Base-by-base conservation (phyloP, 1,140 invertebrate species). In the Antheraea pernyi region DNA sequence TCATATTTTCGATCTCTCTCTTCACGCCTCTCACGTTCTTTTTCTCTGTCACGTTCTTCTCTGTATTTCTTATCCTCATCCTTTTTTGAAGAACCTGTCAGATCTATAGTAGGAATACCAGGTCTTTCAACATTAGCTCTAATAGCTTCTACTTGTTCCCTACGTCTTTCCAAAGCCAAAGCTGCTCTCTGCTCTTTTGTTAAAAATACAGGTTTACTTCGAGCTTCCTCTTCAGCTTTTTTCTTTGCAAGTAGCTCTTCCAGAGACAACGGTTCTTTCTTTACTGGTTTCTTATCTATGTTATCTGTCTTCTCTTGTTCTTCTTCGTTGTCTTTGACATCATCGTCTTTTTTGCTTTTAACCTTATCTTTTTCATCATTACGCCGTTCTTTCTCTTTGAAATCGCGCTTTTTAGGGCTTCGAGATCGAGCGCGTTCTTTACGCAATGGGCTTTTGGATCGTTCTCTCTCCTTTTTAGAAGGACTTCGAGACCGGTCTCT, bases 211-310 rank as follows among this genome's bases (percentile, higher is more conserved):
- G 99, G 99, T 93, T 99, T 99, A 69, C 96, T 96, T 59, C 96
- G 95, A 22, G 97, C 97, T 78, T 97, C 97, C 91, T 99, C 98
- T 88, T 99, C 98, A 4, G 97, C 97, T 88, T 99, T 99, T 83
- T 99, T 99, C 85, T 99, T 99, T 0, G 98, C 96, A 19, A 99
- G 89, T 42, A 99, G 85, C 90, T 99, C 99, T 91, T 99, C 99
- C 19, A 99, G 93, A 59, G 98, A 99, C 6, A 99, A 91, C 0
- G 99, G 99, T 86, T 98, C 98, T 70, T 95, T 96, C 88, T 97
- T 98, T 0, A 88, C 73, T 58, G 84, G 73, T 75, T 93, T 93
- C 16, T 81, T 73, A 46, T 88, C 85, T 8, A 91, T 81, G 46
- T 88, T 69, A 48, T 93, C 93, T 9, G 79, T 73, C 9, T 30